A percentile compares a stretch with the other conserved stretches of the same genome.
Conservation (phyloP, 2,113 vertebrate species). For the Pituophis catenifer region DNA sequence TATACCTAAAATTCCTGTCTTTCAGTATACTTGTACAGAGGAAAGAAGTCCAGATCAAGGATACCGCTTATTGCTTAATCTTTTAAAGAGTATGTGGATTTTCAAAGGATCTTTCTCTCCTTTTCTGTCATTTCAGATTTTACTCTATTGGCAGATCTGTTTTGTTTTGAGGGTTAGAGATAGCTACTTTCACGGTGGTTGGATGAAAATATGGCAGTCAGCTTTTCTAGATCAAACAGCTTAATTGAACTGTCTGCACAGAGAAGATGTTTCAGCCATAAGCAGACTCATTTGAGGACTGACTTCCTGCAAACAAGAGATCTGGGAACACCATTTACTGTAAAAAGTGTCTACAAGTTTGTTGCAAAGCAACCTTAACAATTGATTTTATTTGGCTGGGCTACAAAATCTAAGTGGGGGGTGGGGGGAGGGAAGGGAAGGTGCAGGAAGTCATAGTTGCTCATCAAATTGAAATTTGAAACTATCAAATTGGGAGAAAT, state of each 20-base stretch:
- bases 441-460: background rate
- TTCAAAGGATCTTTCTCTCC: background rate
- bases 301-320: conserved; percentile 24
- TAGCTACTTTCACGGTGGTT: conserved; percentile 32
- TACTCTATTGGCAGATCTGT: conserved; percentile 7
- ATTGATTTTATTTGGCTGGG: conserved; percentile 9
- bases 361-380: background rate
- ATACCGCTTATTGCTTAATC: background rate
- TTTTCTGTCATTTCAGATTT: conserved; percentile 26
- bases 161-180: conserved; percentile 35
- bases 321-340: conserved; percentile 13
- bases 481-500: background rate
- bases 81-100: background rate
- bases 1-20: background rate
- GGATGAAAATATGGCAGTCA: conserved; percentile 29
- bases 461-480: background rate
- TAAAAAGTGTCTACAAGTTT: background rate
- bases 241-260: conserved; percentile 33
- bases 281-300: conserved; percentile 11
- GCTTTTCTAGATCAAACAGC: conserved; percentile 38
- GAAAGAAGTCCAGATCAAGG: background rate
- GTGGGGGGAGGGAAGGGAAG: background rate
- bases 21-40: background rate
- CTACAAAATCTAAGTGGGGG: background rate
- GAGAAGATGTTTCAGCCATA: background rate